Percentiles rank a stretch among this genome's conserved stretches.
These are phyloP conservation scores for Athalia rosae DNA, from an alignment of 2,888 invertebrate genomes.

Conservation along the genomic window DNA sequence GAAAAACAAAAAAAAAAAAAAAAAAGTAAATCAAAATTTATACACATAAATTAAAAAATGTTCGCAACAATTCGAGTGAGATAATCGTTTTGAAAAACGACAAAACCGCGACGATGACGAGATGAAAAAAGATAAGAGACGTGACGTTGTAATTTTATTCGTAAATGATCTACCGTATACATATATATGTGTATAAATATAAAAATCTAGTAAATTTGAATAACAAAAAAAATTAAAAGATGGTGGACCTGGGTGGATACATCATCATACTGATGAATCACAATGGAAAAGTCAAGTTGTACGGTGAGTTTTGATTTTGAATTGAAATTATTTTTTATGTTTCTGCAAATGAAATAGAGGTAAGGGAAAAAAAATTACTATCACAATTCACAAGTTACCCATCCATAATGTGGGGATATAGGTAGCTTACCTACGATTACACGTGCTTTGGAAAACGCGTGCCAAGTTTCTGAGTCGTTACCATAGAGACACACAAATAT, in stretches of 20 bases:
- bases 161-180: not conserved
- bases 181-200: not conserved
- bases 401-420: not conserved
- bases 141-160: not conserved
- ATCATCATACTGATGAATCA: constrained; percentile 96
- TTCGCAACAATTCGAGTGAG: not conserved
- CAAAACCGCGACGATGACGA: not conserved
- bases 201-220: constrained; percentile 1
- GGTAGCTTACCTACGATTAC: not conserved
- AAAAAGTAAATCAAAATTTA: not conserved
- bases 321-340: not conserved
- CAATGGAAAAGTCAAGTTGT: constrained; percentile 94
- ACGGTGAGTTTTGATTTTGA: constrained; percentile 78
- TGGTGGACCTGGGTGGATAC: constrained; percentile 95
- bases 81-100: not conserved
- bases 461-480: constrained; percentile 19
- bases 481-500: constrained; percentile 25
- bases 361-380: not conserved
- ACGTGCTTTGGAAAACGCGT: constrained; percentile 21
- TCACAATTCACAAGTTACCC: not conserved
- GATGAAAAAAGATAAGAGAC: not conserved
- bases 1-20: not conserved
- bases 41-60: not conserved
- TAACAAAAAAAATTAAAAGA: constrained; percentile 62
- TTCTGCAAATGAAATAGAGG: not conserved